Conservation (phyloP, 2,888 invertebrate species). For the Sepioteuthis lessoniana region DNA sequence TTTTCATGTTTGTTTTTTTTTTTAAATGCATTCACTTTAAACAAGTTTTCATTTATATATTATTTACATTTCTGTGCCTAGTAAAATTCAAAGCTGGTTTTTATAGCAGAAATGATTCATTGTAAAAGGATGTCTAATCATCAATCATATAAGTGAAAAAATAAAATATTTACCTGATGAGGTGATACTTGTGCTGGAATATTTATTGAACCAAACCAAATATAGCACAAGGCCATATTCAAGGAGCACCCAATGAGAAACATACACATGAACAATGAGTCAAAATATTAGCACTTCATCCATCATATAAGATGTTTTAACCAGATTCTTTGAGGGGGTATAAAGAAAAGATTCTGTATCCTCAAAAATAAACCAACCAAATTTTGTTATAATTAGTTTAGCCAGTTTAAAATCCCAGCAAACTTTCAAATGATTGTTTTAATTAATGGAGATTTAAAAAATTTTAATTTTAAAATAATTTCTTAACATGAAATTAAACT, state of each 20-base stretch:
- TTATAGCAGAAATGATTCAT: neutral
- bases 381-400: too few species aligned
- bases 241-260: too few species aligned
- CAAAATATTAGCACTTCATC: neutral
- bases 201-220: neutral
- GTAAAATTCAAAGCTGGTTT: neutral
- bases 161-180: neutral
- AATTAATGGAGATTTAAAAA: too few species aligned
- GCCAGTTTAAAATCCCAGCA: too few species aligned
- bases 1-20: neutral
- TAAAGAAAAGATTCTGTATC: neutral
- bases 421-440: too few species aligned
- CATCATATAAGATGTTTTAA: neutral
- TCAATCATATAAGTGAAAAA: neutral
- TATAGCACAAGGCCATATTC: neutral
- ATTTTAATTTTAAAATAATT: too few species aligned
- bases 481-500: too few species aligned
- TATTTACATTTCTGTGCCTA: neutral
- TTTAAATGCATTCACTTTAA: neutral
- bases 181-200: neutral
- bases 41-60: neutral
- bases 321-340: neutral
- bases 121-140: neutral
- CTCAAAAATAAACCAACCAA: too few species aligned
- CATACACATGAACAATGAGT: neutral